Percentiles rank a stretch among this genome's conserved stretches.
Evolutionary conservation across 2,888 invertebrate species (phyloP).

Genomic region (Phragmatobia fuliginosa): DNA sequence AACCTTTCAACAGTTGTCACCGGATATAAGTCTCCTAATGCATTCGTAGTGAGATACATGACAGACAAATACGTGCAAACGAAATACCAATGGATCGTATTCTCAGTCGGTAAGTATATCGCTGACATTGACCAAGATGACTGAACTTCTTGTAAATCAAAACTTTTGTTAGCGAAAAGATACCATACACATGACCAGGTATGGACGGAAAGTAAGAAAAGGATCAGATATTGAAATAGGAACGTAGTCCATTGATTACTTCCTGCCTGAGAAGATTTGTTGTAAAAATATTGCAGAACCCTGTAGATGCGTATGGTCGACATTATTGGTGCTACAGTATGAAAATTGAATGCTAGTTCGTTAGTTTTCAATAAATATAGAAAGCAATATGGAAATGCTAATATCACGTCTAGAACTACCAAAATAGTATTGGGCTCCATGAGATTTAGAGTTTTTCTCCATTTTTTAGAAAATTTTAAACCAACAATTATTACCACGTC

Average conservation of each 20-base stretch:
- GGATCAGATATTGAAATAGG: constrained; percentile 79
- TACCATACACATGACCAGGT: constrained; percentile 83
- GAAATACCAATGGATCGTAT: constrained; percentile 77
- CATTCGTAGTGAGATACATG: constrained; percentile 80
- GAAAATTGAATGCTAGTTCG: constrained; percentile 59
- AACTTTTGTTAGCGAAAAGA: constrained; percentile 73
- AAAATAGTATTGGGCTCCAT: constrained; percentile 73
- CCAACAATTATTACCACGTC: constrained; percentile 75
- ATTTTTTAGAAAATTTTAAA: constrained; percentile 75
- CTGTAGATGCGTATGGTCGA: constrained; percentile 76
- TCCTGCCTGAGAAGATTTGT: constrained; percentile 78
- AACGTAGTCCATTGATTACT: constrained; percentile 83
- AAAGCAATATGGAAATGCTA: constrained; percentile 75
- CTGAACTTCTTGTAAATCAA: constrained; percentile 68
- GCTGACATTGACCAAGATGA: constrained; percentile 76
- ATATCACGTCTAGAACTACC: constrained; percentile 68
- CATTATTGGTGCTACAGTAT: constrained; percentile 73
- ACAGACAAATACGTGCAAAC: constrained; percentile 82
- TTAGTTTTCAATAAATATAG: constrained; percentile 65
- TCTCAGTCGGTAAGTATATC: constrained; percentile 73
- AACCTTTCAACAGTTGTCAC: constrained; percentile 76
- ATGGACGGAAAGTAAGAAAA: constrained; percentile 78
- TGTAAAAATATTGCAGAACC: constrained; percentile 76
- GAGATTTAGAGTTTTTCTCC: constrained; percentile 80
- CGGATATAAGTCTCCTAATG: constrained; percentile 80